These are phyloP conservation scores for Papilio glaucus DNA, from an alignment of 1,140 invertebrate species.

Conservation along the genomic window DNA sequence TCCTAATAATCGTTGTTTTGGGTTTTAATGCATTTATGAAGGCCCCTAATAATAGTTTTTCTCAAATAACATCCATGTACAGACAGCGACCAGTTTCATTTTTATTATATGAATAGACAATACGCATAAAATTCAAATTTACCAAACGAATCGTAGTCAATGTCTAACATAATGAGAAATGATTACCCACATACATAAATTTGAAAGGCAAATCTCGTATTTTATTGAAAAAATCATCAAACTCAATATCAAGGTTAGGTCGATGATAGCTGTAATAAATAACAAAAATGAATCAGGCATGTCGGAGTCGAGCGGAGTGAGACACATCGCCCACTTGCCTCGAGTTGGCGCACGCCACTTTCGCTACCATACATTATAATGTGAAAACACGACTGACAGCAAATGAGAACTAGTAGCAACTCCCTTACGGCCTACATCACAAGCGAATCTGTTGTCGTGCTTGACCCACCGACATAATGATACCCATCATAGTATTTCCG, in stretches of 20 bases:
- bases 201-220: slow-evolving; percentile 14
- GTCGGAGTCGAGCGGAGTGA: no score
- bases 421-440: slow-evolving; percentile 19
- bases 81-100: no score
- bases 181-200: slow-evolving; percentile 31
- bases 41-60: no score
- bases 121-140: slow-evolving; percentile 15
- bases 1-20: no score
- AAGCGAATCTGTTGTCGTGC: slow-evolving; percentile 24
- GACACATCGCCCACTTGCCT: slow-evolving; percentile 66
- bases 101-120: no score
- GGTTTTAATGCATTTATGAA: no score
- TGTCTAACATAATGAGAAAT: slow-evolving; percentile 6
- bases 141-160: slow-evolving; percentile 1
- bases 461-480: slow-evolving; percentile 47
- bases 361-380: slow-evolving; percentile 52
- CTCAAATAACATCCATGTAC: no score
- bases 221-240: slow-evolving; percentile 25
- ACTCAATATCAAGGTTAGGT: slow-evolving; percentile 48
- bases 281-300: slow-evolving; percentile 55
- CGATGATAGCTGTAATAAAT: slow-evolving; percentile 54
- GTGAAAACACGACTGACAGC: slow-evolving; percentile 41
- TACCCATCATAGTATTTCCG: slow-evolving; percentile 37
- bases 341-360: slow-evolving; percentile 52
- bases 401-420: not conserved